Conservation (phyloP, 2,797 vertebrate species). For the Scyliorhinus canicula region DNA sequence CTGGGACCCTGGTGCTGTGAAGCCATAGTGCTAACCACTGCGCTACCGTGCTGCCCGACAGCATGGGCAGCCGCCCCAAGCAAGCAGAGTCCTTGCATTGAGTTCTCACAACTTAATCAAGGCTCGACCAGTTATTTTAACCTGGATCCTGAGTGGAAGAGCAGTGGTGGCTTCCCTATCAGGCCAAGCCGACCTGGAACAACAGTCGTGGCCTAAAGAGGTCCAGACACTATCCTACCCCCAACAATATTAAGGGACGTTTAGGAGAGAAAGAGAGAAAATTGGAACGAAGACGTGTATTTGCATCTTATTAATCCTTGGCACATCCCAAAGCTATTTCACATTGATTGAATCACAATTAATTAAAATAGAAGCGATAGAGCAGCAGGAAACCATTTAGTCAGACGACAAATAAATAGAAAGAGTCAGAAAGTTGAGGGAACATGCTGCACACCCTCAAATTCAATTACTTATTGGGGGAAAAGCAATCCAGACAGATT, state of each 20-base stretch:
- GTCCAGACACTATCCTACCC: not conserved
- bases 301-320: not conserved
- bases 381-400: not conserved
- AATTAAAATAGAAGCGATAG: not conserved
- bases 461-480: not conserved
- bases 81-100: too few species aligned
- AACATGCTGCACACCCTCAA: not conserved
- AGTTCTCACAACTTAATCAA: too few species aligned
- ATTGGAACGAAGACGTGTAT: not conserved
- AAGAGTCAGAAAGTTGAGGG: not conserved
- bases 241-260: not conserved
- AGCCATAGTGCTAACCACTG: too few species aligned
- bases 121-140: too few species aligned
- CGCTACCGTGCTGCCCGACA: too few species aligned
- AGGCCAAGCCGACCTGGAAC: too few species aligned
- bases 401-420: not conserved
- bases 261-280: not conserved
- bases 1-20: too few species aligned
- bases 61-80: too few species aligned
- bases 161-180: too few species aligned
- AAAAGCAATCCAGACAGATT: not conserved
- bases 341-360: not conserved
- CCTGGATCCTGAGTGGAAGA: too few species aligned
- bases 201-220: too few species aligned
- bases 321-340: not conserved